Percentiles rank a stretch among this genome's conserved stretches.
Conservation (phyloP, 2,888 invertebrate species). For the Diplazon laetatorius region DNA sequence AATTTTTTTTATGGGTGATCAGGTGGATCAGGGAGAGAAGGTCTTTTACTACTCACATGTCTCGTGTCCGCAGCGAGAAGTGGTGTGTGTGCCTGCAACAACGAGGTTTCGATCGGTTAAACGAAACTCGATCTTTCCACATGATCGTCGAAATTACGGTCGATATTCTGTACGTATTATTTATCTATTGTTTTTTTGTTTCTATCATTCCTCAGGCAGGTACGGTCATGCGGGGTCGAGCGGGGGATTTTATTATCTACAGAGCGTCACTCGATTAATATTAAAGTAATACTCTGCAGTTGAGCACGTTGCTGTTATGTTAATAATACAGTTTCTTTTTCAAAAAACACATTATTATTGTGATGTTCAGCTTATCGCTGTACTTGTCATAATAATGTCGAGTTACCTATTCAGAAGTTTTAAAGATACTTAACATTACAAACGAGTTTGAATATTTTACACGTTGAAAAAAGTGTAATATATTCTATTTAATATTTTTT, state of each 20-base stretch:
- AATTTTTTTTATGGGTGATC: slow-evolving; percentile 1
- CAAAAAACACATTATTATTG: neutral
- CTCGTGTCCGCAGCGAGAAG: slow-evolving; percentile 85
- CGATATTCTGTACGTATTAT: slow-evolving; percentile 30
- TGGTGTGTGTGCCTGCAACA: slow-evolving; percentile 88
- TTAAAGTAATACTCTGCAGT: slow-evolving; percentile 20
- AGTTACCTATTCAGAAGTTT: neutral
- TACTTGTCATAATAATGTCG: neutral
- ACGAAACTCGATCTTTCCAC: slow-evolving; percentile 53
- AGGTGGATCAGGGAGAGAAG: slow-evolving; percentile 49
- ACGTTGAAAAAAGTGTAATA: too few species aligned
- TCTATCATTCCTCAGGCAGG: slow-evolving; percentile 61
- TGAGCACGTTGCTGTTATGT: slow-evolving; percentile 12
- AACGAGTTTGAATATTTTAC: too few species aligned
- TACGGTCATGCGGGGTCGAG: slow-evolving; percentile 60
- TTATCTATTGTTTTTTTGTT: slow-evolving; percentile 18
- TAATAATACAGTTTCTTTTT: neutral
- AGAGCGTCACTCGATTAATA: slow-evolving; percentile 26
- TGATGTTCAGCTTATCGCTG: neutral
- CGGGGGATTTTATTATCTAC: slow-evolving; percentile 42
- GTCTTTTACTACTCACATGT: slow-evolving; percentile 83
- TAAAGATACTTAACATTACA: too few species aligned
- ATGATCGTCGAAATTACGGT: slow-evolving; percentile 50
- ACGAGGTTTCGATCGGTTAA: slow-evolving; percentile 78
- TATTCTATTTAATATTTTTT: too few species aligned